Conservation (phyloP, 2,888 invertebrate genomes). For the Xestia sexstrigata region DNA sequence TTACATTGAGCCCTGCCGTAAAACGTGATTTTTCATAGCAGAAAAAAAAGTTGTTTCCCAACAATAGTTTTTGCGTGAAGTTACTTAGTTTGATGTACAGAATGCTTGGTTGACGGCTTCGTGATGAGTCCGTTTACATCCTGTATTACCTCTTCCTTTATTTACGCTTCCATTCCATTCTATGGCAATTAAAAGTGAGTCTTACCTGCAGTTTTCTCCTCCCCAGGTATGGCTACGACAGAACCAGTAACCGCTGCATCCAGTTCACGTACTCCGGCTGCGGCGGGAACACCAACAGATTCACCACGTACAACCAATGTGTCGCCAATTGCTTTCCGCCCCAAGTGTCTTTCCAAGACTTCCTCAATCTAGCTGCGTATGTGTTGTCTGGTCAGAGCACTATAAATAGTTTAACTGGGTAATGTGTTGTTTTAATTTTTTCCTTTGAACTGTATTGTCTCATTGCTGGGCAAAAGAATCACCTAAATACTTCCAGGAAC, state of each 20-base stretch:
- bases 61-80: no score
- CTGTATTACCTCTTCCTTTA: no score
- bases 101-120: no score
- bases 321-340: background rate
- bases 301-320: slow-evolving; percentile 12
- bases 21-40: no score
- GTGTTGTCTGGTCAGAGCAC: background rate
- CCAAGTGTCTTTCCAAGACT: background rate
- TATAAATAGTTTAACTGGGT: slow-evolving; percentile 18
- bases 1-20: no score
- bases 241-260: slow-evolving; percentile 3
- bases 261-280: slow-evolving; percentile 45
- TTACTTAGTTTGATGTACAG: no score
- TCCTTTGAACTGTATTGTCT: background rate
- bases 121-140: no score
- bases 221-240: slow-evolving; percentile 34
- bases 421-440: slow-evolving; percentile 2
- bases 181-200: background rate
- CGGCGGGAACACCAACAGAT: slow-evolving; percentile 34
- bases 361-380: background rate
- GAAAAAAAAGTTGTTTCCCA: no score
- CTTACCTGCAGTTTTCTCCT: background rate
- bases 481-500: background rate
- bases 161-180: no score
- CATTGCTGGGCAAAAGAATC: background rate